Base-by-base conservation (phyloP, 2,797 vertebrate species). In the Acanthurus lineatus region DNA sequence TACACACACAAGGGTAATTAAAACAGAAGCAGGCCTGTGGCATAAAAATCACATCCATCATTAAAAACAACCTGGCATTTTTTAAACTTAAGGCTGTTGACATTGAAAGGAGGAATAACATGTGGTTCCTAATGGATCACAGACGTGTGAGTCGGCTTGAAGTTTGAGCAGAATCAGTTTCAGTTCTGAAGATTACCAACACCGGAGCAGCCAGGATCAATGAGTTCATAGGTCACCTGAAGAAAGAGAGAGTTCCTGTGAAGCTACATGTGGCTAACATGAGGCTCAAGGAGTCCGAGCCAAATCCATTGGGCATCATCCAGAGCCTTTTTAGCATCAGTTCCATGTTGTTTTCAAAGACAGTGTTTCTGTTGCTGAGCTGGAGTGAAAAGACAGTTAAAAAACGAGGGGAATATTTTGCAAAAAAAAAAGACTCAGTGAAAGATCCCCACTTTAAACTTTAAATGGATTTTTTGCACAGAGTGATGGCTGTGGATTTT, bases 1-100 rank as follows among this genome's bases (percentile, higher is more conserved):
- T 85, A 2, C n/a, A 71, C 16, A 59, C 57, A 67, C 69, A n/a
- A 3, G 20, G 32, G 65, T 47, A 76, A 73, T 68, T 66, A 82
- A 79, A 87, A 83, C 74, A 70, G 78, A 77, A 60, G 59, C 67
- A 51, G 59, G 79, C 67, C 63, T 54, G 64, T 75, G 59, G 70
- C 69, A 53, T 77, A 60, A 76, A 71, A 76, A 79, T 84, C 56
- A 79, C 73, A 86, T 84, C 77, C 73, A 77, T 87, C 83, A 73
- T 69, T 71, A 35, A 63, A 68, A 72, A 38, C 35, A 48, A 38
- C 40, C 40, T 49, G 48, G 19, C 40, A 38, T 77, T 58, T 67
- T 63, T 73, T 35, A 35, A 54, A 79, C 51, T 71, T 56, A 32
- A 69, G 51, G 45, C 60, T 75, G 76, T 74, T 82, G 81, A 81